Base-by-base conservation (phyloP, 2,797 vertebrate genomes). In the Allochrocebus solatus region DNA sequence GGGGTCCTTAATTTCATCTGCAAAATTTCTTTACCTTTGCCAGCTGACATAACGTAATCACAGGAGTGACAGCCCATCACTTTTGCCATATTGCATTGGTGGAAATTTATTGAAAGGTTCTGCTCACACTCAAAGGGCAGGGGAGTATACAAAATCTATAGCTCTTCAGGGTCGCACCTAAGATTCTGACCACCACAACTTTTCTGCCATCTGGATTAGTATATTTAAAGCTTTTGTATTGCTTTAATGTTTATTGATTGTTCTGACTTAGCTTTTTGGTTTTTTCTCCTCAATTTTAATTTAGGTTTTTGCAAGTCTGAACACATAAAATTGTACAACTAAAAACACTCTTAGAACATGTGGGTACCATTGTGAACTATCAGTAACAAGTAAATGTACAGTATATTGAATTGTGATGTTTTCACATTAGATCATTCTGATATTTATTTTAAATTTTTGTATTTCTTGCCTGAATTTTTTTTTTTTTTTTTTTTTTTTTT, bases 281-380 rank as follows among this genome's bases (percentile, higher is more conserved):
- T 33, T 70, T 70, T 48, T 80, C 2, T 16, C 16, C 8, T 67
- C 46, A 64, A 14, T 75, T 59, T 74, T 88, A 72, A 41, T 70
- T 72, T 61, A 53, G 21, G 46, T 50, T 87, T 91, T 87, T 95
- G 72, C 89, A 87, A 61, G 57, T 30, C 26, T 79, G 48, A 83
- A 91, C 90, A 93, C 41, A 89, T 92, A 93, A 79, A 96, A 85
- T 28, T 43, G 19, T 80, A 53, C 87, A 82, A 93, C 92, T 79
- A 28, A 83, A 95, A 94, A 87, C 55, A 55, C 67, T 61, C 86
- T 96, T 91, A 76, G 72, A 72, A 78, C 89, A 59, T 75, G 17
- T 19, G n/a, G 64, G 59, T 9, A 24, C 53, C 28, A 61, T 95
- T 97, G 94, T 79, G 87, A 96, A 97, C 90, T 84, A 61, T 21